Base-by-base conservation (phyloP, 2,113 vertebrate genomes). In the Macrotus californicus region DNA sequence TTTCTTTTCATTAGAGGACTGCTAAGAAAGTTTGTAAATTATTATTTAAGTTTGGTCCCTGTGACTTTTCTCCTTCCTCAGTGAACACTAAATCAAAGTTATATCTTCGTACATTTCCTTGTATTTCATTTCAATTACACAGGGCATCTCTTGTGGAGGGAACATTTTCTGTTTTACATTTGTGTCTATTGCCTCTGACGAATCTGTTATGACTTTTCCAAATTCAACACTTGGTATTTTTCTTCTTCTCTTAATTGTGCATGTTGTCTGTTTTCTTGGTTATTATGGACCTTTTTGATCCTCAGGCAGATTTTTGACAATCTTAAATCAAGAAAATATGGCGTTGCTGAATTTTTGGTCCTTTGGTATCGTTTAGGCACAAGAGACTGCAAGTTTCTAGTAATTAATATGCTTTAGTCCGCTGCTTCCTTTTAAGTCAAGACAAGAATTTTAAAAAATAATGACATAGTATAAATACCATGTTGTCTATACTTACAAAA, bases 161-260 rank as follows among this genome's bases (percentile, higher is more conserved):
- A 98, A 97, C 18, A 48, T 66, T 94, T 94, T 94, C 77, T 89
- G 31, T 61, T 93, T 92, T 96, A 79, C 0, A 3, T 95, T 89
- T 26, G 56, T 77, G 36, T 46, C 94, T 97, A 50, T 87, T 95
- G 39, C 91, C 90, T 86, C 56, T 87, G 93, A 91, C 19, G 88
- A 96, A 94, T 54, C n/a, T 95, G 48, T 89, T 89, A 83, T 36
- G 21, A 82, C 5, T 83, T 94, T 87, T 90, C 19, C 61, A 94
- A 88, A 92, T 83, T 96, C 81, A 97, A 93, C 64, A 81, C 59
- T 91, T 94, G 81, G 79, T 56, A 92, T 50, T 90, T 70, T 96
- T 86, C 82, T 92, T 80, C 7, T 73, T 89, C 64, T 61, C 46
- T 41, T 95, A 81, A 95, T 92, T 93, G 56, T 79, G 59, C 72